Evolutionary conservation across 1,140 invertebrate genomes (phyloP).

Genomic region (Cylas formicarius): DNA sequence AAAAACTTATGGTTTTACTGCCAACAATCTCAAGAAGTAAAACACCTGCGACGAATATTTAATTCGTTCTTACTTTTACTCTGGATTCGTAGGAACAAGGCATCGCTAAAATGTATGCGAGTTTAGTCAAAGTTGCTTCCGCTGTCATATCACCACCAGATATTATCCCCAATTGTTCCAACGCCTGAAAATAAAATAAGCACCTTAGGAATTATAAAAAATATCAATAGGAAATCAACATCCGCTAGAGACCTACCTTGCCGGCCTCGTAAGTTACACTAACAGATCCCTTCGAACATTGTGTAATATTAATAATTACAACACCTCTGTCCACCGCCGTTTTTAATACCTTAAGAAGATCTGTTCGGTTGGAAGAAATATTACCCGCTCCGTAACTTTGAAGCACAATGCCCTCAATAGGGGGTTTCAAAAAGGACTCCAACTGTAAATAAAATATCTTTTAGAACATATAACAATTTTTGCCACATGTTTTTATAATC

Average conservation of each 20-base stretch:
- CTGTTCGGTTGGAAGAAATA: slow-evolving; percentile 74
- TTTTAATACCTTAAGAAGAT: slow-evolving; percentile 69
- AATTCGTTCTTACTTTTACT: slow-evolving; percentile 12
- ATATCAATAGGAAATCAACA: not conserved
- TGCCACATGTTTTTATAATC: no score
- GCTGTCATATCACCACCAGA: slow-evolving; percentile 92
- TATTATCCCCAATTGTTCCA: slow-evolving; percentile 62
- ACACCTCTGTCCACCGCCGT: slow-evolving; percentile 71
- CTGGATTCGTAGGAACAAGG: slow-evolving; percentile 9
- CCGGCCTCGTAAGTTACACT: slow-evolving; percentile 75
- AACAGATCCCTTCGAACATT: slow-evolving; percentile 76
- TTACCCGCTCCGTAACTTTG: slow-evolving; percentile 93
- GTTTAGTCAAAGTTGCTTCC: slow-evolving; percentile 87
- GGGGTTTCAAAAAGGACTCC: slow-evolving; percentile 70
- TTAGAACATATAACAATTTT: not conserved
- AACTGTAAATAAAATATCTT: slow-evolving; percentile 43
- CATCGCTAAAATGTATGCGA: slow-evolving; percentile 71
- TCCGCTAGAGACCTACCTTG: slow-evolving; percentile 63
- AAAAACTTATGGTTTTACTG: no score
- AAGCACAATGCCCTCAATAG: slow-evolving; percentile 71
- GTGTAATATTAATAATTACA: slow-evolving; percentile 89
- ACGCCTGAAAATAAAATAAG: slow-evolving; percentile 18
- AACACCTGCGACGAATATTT: no score
- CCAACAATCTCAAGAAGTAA: no score
- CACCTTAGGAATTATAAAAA: not conserved